phyloP scores from a whole-genome alignment of 2,888 invertebrate species.

The Cetonia aurata region DNA sequence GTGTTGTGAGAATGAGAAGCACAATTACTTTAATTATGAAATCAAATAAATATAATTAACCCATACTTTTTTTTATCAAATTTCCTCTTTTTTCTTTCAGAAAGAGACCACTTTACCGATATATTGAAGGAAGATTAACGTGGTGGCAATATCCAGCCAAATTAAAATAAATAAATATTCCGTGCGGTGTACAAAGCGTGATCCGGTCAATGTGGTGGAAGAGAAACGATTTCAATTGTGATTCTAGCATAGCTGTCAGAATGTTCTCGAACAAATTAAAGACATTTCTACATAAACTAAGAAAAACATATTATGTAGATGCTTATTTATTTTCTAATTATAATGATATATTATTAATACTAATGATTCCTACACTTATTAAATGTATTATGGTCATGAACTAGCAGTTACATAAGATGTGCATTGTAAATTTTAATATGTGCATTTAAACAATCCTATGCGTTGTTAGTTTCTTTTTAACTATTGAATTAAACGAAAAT shows the following conservation, averaged over 20 bases:
- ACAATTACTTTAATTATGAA: neutral
- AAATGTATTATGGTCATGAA: conserved; percentile 29
- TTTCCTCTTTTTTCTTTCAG: conserved; percentile 6
- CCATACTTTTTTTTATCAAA: no score
- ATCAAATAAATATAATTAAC: neutral
- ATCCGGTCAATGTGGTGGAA: neutral
- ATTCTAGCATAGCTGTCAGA: conserved; percentile 31
- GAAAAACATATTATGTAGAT: conserved; percentile 21
- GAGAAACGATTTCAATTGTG: conserved; percentile 24
- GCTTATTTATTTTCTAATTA: conserved; percentile 38
- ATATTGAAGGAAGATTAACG: conserved; percentile 31
- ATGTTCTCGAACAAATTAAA: conserved; percentile 6
- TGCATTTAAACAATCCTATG: conserved; percentile 20
- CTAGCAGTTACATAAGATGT: conserved; percentile 4
- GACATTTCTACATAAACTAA: conserved; percentile 26
- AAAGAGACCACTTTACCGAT: conserved; percentile 30
- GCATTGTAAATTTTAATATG: conserved; percentile 6
- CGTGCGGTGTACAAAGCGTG: neutral
- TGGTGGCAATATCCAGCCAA: neutral
- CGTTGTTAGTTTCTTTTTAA: conserved; percentile 18
- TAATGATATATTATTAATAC: conserved; percentile 20
- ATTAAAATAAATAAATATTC: conserved; percentile 5
- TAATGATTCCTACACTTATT: conserved; percentile 38
- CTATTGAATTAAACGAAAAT: conserved; percentile 1
- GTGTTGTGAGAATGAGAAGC: no score